These are phyloP conservation scores for Tetraneura akinire DNA, from an alignment of 1,140 invertebrate genomes.

Conservation along the genomic window DNA sequence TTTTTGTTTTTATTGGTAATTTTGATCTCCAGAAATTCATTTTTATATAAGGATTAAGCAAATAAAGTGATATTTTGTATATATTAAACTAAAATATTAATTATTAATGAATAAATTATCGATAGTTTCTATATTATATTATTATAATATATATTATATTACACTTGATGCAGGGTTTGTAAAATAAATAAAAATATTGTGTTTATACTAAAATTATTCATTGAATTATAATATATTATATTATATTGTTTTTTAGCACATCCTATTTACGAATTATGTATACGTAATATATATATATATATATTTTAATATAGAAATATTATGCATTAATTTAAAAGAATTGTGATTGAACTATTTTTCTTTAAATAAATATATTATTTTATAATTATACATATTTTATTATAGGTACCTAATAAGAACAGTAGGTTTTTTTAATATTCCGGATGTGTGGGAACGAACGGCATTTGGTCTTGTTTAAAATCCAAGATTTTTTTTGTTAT, in stretches of 20 bases:
- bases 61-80: slow-evolving; percentile 32
- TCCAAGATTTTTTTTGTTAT: slow-evolving; percentile 19
- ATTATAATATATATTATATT: background rate
- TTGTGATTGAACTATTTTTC: slow-evolving; percentile 21
- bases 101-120: slow-evolving; percentile 4
- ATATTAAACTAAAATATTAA: slow-evolving; percentile 6
- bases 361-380: slow-evolving; percentile 35
- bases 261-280: slow-evolving; percentile 2
- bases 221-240: background rate
- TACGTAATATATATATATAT: too few species aligned
- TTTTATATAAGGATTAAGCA: too few species aligned
- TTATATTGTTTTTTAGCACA: slow-evolving; percentile 16
- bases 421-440: slow-evolving; percentile 16
- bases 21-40: too few species aligned
- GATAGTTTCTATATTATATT: background rate
- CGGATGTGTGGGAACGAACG: slow-evolving; percentile 38
- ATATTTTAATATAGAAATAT: background rate
- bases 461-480: slow-evolving; percentile 12
- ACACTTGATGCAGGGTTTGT: slow-evolving; percentile 16
- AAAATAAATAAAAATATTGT: slow-evolving; percentile 8
- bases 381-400: background rate
- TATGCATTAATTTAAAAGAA: background rate
- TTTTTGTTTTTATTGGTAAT: too few species aligned
- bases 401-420: background rate
- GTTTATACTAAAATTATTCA: background rate